Evolutionary conservation across 2,113 vertebrate species (phyloP), one percentile per base, ranked within the genome.

Genomic region (Paradisaea rubra): DNA sequence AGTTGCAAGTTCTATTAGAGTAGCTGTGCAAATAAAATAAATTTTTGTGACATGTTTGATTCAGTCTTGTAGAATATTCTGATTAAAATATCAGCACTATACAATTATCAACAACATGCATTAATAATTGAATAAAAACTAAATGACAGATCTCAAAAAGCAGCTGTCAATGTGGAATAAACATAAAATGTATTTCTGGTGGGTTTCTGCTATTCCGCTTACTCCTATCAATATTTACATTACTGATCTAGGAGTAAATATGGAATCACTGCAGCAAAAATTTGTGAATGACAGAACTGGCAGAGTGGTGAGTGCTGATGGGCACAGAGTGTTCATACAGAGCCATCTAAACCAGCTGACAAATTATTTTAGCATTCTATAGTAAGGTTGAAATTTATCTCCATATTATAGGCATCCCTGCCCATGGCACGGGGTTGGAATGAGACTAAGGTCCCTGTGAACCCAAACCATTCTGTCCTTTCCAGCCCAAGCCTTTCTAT

Each of bases 181-280:
- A 78, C 63, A 93, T 81, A 44, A n/a, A 49, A 90, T 74, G 28
- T 91, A 64, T 88, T 83, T 93, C 85, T 87, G 69, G 64, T 94
- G 82, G 82, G 47, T 78, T 90, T 93, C 82, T 94, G 90, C 39
- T 86, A 42, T 83, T 83, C 76, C 56, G 45, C 49, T 78, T 37
- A 10, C 49, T 92, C 35, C 61, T 60, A 37, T 49, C 90, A 95
- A 92, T 95, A 94, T 95, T 94, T 95, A 74, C 76, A 42, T 64
- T 73, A 25, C 41, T 53, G 60, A 93, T 88, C 69, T 66, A 37
- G 28, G 81, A 86, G 92, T 90, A 93, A 93, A 93, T 94, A 81
- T 45, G 71, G 89, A 93, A 71, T 74, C 56, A 53, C 47, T 71
- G 49, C 85, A 68, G 88, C 71, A 68, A 47, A 44, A 71, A 73